These are phyloP conservation scores for Brachionus rubens DNA, from an alignment of 1,140 invertebrate genomes.

Conservation along the genomic window DNA sequence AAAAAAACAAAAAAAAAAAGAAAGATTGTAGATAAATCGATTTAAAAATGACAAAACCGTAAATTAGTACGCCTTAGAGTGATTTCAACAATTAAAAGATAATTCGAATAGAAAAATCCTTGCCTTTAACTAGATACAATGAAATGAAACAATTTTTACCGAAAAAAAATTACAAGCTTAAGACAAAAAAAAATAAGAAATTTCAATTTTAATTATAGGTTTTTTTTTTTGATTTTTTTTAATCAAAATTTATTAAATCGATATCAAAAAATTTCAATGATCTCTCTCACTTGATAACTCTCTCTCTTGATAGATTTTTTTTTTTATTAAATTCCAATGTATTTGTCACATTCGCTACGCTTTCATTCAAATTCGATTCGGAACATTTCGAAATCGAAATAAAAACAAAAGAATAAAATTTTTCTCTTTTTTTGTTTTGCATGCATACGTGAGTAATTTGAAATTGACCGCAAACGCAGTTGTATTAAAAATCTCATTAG, in stretches of 20 bases:
- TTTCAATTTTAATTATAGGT: too few relatives aligned
- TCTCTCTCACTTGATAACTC: neutral
- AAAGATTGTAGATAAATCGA: too few relatives aligned
- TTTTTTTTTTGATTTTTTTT: too few relatives aligned
- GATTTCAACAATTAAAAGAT: too few relatives aligned
- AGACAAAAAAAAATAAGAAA: too few relatives aligned
- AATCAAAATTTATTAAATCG: too few relatives aligned
- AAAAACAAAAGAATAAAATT: too few relatives aligned
- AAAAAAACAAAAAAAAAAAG: too few relatives aligned
- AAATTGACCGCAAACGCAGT: neutral
- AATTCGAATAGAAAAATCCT: neutral
- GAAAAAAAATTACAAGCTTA: conserved; percentile 26
- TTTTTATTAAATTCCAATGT: neutral
- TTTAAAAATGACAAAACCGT: too few relatives aligned
- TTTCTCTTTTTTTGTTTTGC: neutral
- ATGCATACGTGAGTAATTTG: conserved; percentile 9
- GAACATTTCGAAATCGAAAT: too few relatives aligned
- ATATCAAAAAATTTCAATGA: neutral
- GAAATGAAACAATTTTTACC: too few relatives aligned
- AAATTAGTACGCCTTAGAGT: too few relatives aligned
- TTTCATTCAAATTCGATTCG: neutral
- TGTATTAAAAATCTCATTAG: neutral
- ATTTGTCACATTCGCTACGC: neutral
- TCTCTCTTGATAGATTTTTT: neutral
- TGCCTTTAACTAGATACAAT: conserved; percentile 15